Base-by-base conservation (phyloP, 2,113 vertebrate genomes). In the Albula goreensis region DNA sequence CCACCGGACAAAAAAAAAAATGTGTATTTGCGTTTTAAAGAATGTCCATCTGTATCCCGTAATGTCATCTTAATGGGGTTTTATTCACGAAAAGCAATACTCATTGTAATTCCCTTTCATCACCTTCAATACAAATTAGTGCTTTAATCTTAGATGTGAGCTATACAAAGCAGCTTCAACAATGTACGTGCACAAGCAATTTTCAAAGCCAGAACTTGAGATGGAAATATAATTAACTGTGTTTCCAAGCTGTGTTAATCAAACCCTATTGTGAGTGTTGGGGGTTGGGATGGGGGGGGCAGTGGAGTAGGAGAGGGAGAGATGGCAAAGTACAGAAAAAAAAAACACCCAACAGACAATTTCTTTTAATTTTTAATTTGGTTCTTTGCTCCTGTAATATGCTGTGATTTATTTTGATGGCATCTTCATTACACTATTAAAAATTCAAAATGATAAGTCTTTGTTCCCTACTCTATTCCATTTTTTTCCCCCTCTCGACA, bases 391-490 rank as follows among this genome's bases (percentile, higher is more conserved):
- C 89, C 87, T 87, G 90, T 84, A 83, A 86, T 83, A 88, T 86
- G 88, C 89, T 86, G 87, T 87, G 89, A 94, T 93, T 94, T 93
- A 92, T 93, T 94, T 92, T 92, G 93, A 93, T 92, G 90, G 92
- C 91, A 87, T 87, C 89, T 90, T 93, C 91, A 91, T 88, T 93
- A 90, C 88, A 70, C 90, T 90, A 90, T 89, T 92, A 89, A 81
- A 81, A 81, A 86, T 89, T 87, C 86, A 91, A 90, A 89, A 90
- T 86, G 85, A 89, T 91, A 92, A 88, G 79, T 86, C 88, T 89
- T 91, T 93, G 88, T 92, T 86, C 88, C 82, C 80, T 81, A 53
- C 80, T 81, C 81, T 52, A 25, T 78, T 8, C 57, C 81, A 41
- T 41, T 82, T 13, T 41, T 84, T 84, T 51, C 74, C 74, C 50